phyloP scores from a whole-genome alignment of 2,113 vertebrate genomes.

The Oreamnos americanus region DNA sequence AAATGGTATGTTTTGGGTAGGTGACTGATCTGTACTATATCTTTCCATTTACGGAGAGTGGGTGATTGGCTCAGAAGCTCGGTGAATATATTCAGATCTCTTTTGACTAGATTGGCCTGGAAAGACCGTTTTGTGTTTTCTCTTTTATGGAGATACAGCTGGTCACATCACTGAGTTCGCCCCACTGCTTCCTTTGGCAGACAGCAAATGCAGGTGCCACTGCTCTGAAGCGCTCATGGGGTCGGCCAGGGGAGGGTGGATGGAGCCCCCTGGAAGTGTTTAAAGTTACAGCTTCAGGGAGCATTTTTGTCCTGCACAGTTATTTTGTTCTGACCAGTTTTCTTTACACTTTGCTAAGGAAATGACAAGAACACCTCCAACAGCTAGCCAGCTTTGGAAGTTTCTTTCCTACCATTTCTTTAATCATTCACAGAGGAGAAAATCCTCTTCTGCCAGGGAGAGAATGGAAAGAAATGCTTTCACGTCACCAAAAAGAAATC shows the following conservation, averaged over 20 bases:
- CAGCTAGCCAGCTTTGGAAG: background rate
- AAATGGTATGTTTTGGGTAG: background rate
- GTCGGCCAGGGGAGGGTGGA: slow-evolving; percentile 29
- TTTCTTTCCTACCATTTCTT: background rate
- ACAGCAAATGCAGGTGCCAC: slow-evolving; percentile 77
- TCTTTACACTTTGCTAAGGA: slow-evolving; percentile 58
- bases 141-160: slow-evolving; percentile 81
- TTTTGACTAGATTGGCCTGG: slow-evolving; percentile 70
- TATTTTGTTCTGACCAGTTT: slow-evolving; percentile 70
- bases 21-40: background rate
- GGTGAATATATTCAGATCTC: slow-evolving; percentile 39
- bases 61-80: slow-evolving; percentile 35
- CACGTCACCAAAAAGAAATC: slow-evolving; percentile 19
- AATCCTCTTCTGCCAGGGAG: background rate
- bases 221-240: slow-evolving; percentile 69
- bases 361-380: background rate
- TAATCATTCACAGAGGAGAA: background rate
- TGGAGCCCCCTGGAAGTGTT: slow-evolving; percentile 67
- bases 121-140: slow-evolving; percentile 72
- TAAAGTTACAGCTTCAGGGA: slow-evolving; percentile 63
- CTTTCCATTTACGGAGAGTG: slow-evolving; percentile 4
- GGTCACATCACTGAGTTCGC: slow-evolving; percentile 73
- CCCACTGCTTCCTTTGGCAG: slow-evolving; percentile 80
- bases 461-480: slow-evolving; percentile 36
- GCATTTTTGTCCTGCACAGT: slow-evolving; percentile 61